Evolutionary conservation across 2,113 vertebrate genomes (phyloP), one percentile per base, ranked within the genome.

Genomic region (Elephas maximus): DNA sequence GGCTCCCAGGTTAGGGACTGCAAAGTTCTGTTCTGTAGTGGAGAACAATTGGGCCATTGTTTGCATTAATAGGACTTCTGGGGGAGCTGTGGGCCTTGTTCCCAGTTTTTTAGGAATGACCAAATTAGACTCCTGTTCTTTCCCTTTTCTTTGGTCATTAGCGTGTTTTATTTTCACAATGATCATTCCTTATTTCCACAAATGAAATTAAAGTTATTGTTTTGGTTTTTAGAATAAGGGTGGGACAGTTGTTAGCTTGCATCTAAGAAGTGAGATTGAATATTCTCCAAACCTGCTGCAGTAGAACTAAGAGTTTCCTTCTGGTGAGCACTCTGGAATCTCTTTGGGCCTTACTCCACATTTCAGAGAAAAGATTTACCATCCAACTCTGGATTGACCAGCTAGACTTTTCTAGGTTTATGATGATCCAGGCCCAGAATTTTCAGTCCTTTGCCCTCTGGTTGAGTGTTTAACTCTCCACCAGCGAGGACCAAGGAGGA

Each of bases 31-130:
- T 90, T 73, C 60, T n/a, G 65, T 41, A 62, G 65, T 8, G 45
- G 87, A 80, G 67, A 95, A 98, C 96, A 98, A 87, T 48, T 30
- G 76, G 65, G 73, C 90, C 90, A 83, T 97, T 97, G 96, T 98
- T 63, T 0, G 17, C 15, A 23, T 73, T 97, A 88, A 79, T 33
- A 80, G 92, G 67, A 77, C 92, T 93, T 94, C 88, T 84, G 65
- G 20, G 78, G 84, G 80, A 90, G 80, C 96, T 93, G 73, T 73
- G 90, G 90, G 60, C 41, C 77, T 90, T 92, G 74, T 67, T 85
- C 76, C 74, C 51, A 15, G 12, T 41, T 93, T 97, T 67, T 90
- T 69, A 71, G 87, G 90, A 88, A 12, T 80, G 82, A 48, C 90
- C 78, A 84, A 87, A 90, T 91, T 77, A 83, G 60, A 37, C 41